Percentiles rank a stretch among this genome's conserved stretches.
These are phyloP conservation scores for Phthorimaea operculella DNA, from an alignment of 1,140 invertebrate genomes.

Conservation along the genomic window DNA sequence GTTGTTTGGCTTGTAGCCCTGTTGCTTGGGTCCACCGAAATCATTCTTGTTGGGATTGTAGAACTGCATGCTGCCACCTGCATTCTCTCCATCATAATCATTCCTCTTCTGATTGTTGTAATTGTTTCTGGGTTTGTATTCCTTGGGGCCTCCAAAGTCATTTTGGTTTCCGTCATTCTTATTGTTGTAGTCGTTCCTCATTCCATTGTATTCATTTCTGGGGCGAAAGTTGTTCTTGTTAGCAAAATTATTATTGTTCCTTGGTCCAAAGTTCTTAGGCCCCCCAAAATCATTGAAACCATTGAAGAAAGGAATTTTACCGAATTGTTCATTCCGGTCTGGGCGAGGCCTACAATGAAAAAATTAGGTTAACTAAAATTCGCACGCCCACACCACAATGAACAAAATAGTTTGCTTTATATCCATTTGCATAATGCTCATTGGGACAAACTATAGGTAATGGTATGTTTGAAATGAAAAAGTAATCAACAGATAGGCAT, in stretches of 20 bases:
- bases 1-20: slow-evolving; percentile 49
- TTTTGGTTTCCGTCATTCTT: slow-evolving; percentile 54
- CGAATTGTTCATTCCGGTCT: slow-evolving; percentile 72
- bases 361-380: slow-evolving; percentile 12
- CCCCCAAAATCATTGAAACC: slow-evolving; percentile 62
- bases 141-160: slow-evolving; percentile 63
- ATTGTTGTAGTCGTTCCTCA: slow-evolving; percentile 69
- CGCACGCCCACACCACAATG: no score
- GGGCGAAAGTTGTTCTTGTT: slow-evolving; percentile 60
- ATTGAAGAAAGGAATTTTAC: slow-evolving; percentile 67
- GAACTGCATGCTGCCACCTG: slow-evolving; percentile 63
- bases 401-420: no score
- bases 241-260: slow-evolving; percentile 46
- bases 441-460: no score
- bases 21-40: slow-evolving; percentile 63
- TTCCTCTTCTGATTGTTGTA: slow-evolving; percentile 64
- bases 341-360: slow-evolving; percentile 68
- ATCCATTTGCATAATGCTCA: no score
- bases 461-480: no score
- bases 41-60: slow-evolving; percentile 52
- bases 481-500: no score
- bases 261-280: slow-evolving; percentile 64
- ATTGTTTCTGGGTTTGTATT: slow-evolving; percentile 66
- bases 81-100: slow-evolving; percentile 60
- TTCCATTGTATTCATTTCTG: slow-evolving; percentile 63